A percentile compares a stretch with the other conserved stretches of the same genome.
These are phyloP conservation scores for Cyclophora punctaria DNA, from an alignment of 2,888 invertebrate species.

Conservation along the genomic window DNA sequence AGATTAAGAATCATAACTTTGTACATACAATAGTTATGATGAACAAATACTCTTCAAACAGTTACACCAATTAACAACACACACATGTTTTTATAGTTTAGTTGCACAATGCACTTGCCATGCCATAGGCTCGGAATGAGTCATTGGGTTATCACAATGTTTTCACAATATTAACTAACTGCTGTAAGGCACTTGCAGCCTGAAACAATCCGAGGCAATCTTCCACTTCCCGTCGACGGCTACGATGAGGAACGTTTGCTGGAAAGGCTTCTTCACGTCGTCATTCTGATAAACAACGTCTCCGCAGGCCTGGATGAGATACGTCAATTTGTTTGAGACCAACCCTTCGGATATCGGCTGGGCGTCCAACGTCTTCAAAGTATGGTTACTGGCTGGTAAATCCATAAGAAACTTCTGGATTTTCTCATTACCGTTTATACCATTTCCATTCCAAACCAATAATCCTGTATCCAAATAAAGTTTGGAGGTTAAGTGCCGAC, in stretches of 20 bases:
- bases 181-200: conserved; percentile 79
- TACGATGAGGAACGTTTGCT: conserved; percentile 91
- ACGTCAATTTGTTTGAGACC: conserved; percentile 85
- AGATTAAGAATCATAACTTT: no score
- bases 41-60: no score
- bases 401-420: conserved; percentile 91
- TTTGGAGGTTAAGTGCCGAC: conserved; percentile 86
- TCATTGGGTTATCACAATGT: no score
- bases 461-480: conserved; percentile 88
- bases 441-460: conserved; percentile 96
- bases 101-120: background rate
- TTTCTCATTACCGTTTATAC: conserved; percentile 83
- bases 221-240: conserved; percentile 95
- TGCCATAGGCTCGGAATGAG: no score
- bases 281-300: conserved; percentile 82
- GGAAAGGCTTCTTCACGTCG: conserved; percentile 79
- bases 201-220: conserved; percentile 91
- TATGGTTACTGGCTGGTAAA: conserved; percentile 87
- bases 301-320: conserved; percentile 89
- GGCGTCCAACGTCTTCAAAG: conserved; percentile 86
- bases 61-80: no score
- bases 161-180: conserved; percentile 17
- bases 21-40: no score
- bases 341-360: conserved; percentile 88
- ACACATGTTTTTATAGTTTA: background rate